Conservation (phyloP, 92 coral and sea anemone genomes). For the Porites lobata region DNA sequence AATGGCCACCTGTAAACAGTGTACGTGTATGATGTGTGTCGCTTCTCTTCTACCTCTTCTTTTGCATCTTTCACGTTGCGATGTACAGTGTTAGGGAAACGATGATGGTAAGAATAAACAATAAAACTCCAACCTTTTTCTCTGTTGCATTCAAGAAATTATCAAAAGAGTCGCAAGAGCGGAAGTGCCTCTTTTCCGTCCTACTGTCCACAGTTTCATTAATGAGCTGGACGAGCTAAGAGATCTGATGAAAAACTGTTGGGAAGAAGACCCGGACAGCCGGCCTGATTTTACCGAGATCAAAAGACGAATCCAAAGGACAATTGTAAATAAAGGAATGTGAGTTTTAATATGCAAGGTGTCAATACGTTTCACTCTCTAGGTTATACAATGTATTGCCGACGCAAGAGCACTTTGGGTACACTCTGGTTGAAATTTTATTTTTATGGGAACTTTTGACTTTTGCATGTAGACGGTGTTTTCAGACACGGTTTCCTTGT, state of each 20-base stretch:
- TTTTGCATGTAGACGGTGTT: no score
- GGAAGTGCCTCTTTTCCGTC: conserved; percentile 92
- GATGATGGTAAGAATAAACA: no score
- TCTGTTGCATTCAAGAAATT: conserved; percentile 59
- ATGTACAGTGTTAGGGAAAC: no score
- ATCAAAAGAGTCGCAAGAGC: conserved; percentile 72
- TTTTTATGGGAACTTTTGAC: no score
- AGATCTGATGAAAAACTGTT: conserved; percentile 90
- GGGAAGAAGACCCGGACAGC: conserved; percentile 91
- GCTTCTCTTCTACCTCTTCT: no score
- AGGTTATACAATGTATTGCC: background rate
- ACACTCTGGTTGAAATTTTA: no score
- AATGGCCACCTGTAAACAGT: no score
- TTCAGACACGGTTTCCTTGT: no score
- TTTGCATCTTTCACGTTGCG: no score
- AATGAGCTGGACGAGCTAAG: conserved; percentile 85
- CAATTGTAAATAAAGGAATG: conserved; percentile 91
- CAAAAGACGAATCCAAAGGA: conserved; percentile 78
- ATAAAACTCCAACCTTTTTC: no score
- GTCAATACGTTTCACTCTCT: background rate
- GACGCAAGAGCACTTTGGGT: background rate
- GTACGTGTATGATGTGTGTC: no score
- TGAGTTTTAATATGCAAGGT: conserved; percentile 46
- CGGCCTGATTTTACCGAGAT: conserved; percentile 90
- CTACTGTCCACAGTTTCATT: conserved; percentile 79